Percentiles rank a stretch among this genome's conserved stretches.
These are phyloP conservation scores for Eudemis profundana DNA, from an alignment of 2,888 invertebrate species.

Conservation along the genomic window DNA sequence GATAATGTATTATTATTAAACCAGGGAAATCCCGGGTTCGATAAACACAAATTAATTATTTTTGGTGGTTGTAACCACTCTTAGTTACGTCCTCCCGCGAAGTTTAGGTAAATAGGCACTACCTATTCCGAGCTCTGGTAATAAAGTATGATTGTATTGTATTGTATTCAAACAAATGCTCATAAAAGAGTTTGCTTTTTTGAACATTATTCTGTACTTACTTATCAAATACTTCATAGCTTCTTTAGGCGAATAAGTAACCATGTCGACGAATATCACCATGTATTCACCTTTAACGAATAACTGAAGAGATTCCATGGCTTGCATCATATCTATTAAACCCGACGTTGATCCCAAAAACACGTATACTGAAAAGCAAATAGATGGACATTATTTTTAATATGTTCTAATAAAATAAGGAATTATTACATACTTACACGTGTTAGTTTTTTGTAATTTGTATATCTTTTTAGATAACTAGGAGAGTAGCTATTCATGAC, in stretches of 20 bases:
- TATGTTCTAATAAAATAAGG: no score
- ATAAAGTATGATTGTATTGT: no score
- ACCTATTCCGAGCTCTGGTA: no score
- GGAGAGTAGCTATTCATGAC: constrained; percentile 14
- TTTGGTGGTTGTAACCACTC: no score
- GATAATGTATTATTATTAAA: no score
- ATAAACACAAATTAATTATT: no score
- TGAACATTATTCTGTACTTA: no score
- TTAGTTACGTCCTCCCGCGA: no score
- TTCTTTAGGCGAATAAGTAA: constrained; percentile 91
- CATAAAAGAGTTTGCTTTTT: no score
- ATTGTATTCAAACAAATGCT: no score
- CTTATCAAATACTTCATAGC: constrained; percentile 93
- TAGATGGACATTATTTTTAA: neutral
- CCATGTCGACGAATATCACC: constrained; percentile 97
- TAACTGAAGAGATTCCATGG: constrained; percentile 94
- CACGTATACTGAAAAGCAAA: constrained; percentile 92
- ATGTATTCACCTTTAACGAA: constrained; percentile 97
- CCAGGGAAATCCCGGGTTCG: no score
- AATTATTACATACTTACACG: constrained; percentile 23
- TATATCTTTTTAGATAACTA: constrained; percentile 32
- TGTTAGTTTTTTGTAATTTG: constrained; percentile 4
- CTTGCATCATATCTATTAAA: constrained; percentile 95
- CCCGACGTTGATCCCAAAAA: constrained; percentile 95
- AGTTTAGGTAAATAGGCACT: no score